Evolutionary conservation across 1,140 invertebrate genomes (phyloP), one percentile per base, ranked within the genome.

Genomic region (Ceratina australensis): DNA sequence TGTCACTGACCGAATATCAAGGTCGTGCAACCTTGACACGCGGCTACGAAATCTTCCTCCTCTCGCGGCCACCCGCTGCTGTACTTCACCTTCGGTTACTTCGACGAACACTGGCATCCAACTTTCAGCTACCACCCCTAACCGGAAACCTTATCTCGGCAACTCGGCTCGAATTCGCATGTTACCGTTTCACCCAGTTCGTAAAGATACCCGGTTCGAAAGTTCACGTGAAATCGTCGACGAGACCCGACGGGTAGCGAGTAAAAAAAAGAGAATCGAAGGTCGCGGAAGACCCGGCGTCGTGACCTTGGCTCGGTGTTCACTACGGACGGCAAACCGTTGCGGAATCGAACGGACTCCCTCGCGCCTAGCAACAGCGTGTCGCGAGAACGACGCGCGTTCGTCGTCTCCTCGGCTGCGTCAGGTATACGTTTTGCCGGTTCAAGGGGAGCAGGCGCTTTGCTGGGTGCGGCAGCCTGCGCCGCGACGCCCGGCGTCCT

Each of bases 391-490:
- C 80, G 69, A 79, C 75, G 81, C 65, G 79, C 59, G 60, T 60
- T 22, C 79, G 69, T 33, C 78, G 60, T 56, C 80, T 78, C 80
- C 68, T 78, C 78, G 80, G 73, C 57, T 73, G 75, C 63, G 72
- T 79, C 82, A 84, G 82, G 81, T 84, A 84, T 82, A 80, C 81
- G 79, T 87, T 81, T 76, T 73, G 76, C 76, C 86, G 78, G 78
- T 76, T 68, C 72, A 84, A 82, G 79, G 68, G 80, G 85, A 89
- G 88, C 89, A 89, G 81, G 89, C 89, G 90, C 89, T 89, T 73
- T 85, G 80, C 82, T 87, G 89, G 89, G 89, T 90, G 90, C 90
- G 90, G 89, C 90, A 90, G 78, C 59, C 87, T 90, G 88, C 88
- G 88, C 85, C 88, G 85, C 89, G 86, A 88, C 88, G 87, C 87